These are phyloP conservation scores for Dreissena rostriformis DNA, from an alignment of 1,140 invertebrate species.

Conservation along the genomic window DNA sequence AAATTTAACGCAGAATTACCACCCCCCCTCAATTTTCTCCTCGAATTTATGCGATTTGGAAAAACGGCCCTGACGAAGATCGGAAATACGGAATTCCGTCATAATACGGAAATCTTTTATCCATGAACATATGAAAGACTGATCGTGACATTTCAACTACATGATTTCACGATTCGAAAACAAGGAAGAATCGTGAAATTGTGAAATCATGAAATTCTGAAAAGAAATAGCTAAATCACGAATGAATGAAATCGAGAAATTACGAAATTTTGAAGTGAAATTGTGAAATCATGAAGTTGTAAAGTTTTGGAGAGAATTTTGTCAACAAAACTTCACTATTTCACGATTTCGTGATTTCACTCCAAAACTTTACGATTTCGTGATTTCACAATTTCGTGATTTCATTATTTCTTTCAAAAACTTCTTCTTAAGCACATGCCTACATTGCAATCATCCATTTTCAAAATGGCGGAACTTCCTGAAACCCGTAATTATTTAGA, in stretches of 20 bases:
- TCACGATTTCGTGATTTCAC: constrained; percentile 5
- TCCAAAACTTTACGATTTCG: constrained; percentile 3
- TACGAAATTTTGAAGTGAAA: constrained; percentile 7
- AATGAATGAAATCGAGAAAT: constrained; percentile 7
- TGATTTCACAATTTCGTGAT: constrained; percentile 6
- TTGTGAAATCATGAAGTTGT: constrained; percentile 6
- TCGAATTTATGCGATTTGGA: too few relatives aligned
- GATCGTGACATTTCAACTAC: not conserved
- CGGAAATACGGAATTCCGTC: too few relatives aligned
- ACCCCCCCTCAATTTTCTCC: too few relatives aligned
- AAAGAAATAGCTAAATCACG: constrained; percentile 6
- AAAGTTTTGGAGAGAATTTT: constrained; percentile 7
- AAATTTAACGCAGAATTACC: too few relatives aligned
- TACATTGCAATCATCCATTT: constrained; percentile 6
- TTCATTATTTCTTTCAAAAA: constrained; percentile 5
- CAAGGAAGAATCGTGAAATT: constrained; percentile 3
- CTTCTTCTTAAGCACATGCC: constrained; percentile 5
- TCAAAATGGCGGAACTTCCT: constrained; percentile 5
- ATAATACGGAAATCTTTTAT: too few relatives aligned
- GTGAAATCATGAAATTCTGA: constrained; percentile 6
- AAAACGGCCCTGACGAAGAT: too few relatives aligned
- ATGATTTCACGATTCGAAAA: constrained; percentile 1
- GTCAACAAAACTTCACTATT: constrained; percentile 1
- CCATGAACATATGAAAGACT: constrained; percentile 2
- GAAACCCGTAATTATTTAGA: constrained; percentile 6